Percentiles rank a stretch among this genome's conserved stretches.
Evolutionary conservation across 2,113 vertebrate species (phyloP).

Genomic region (Colius striatus): DNA sequence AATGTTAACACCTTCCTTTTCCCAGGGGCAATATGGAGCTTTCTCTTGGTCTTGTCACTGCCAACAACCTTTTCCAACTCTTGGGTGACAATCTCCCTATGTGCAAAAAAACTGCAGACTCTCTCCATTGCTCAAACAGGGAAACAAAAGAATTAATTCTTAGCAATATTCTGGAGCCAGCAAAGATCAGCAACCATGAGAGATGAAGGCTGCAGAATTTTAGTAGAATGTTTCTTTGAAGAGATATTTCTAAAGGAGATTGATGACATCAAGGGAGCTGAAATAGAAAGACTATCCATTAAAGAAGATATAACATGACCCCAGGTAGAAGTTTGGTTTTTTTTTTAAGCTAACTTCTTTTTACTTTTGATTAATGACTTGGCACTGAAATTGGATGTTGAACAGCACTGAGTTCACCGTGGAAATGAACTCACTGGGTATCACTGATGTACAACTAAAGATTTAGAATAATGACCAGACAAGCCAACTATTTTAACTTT

Average conservation of each 20-base stretch:
- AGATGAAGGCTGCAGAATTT: not conserved
- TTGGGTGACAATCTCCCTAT: not conserved
- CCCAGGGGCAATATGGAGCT: not conserved
- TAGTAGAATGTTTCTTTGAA: constrained; percentile 19
- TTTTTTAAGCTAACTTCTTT: not conserved
- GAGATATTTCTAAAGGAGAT: constrained; percentile 23
- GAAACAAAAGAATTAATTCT: not conserved
- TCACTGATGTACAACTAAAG: constrained; percentile 15
- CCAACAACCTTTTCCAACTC: constrained; percentile 15
- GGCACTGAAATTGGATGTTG: constrained; percentile 7
- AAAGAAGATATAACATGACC: constrained; percentile 10
- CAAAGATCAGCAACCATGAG: not conserved
- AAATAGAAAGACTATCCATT: not conserved
- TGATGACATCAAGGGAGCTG: not conserved
- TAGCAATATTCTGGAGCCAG: not conserved
- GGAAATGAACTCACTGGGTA: constrained; percentile 33
- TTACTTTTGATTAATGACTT: constrained; percentile 61
- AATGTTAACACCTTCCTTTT: constrained; percentile 14
- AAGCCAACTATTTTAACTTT: not conserved
- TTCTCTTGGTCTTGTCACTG: not conserved
- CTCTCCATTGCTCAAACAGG: not conserved
- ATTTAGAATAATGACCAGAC: not conserved
- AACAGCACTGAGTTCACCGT: not conserved
- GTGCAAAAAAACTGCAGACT: not conserved
- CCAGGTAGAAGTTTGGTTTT: not conserved